Conservation (phyloP, 2,113 vertebrate genomes). For the Halichoerus grypus region DNA sequence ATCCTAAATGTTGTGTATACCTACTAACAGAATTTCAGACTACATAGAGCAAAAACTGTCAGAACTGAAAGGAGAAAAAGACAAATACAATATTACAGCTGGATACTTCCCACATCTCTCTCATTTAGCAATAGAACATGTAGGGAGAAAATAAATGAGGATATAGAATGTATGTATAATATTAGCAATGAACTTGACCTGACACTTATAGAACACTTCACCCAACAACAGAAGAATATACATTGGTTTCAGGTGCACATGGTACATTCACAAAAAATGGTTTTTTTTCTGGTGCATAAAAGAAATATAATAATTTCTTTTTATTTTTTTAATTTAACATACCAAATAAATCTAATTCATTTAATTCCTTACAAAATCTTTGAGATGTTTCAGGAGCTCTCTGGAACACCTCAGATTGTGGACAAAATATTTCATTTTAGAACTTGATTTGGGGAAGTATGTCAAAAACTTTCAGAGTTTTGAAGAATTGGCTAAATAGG, state of each 20-base stretch:
- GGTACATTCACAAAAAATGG: not conserved
- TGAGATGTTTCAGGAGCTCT: not conserved
- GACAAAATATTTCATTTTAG: not conserved
- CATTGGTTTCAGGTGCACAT: not conserved
- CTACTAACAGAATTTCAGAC: constrained; percentile 16
- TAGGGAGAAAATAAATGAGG: not conserved
- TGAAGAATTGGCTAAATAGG: not conserved
- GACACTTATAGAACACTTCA: not conserved
- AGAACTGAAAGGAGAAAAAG: not conserved
- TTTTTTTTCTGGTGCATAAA: not conserved
- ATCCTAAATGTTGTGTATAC: not conserved
- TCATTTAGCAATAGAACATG: constrained; percentile 23
- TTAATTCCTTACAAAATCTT: not conserved
- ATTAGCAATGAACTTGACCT: not conserved
- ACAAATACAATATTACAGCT: not conserved
- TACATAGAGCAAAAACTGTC: not conserved
- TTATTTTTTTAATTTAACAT: not conserved
- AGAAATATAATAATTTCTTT: not conserved
- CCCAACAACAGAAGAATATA: not conserved
- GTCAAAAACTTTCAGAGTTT: not conserved
- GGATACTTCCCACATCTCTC: not conserved
- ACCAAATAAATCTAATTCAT: not conserved
- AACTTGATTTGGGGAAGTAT: not conserved
- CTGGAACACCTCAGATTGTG: not conserved
- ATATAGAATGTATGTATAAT: not conserved